Evolutionary conservation across 2,797 vertebrate species (phyloP), one percentile per base, ranked within the genome.

Genomic region (Halcyon leucocephala): DNA sequence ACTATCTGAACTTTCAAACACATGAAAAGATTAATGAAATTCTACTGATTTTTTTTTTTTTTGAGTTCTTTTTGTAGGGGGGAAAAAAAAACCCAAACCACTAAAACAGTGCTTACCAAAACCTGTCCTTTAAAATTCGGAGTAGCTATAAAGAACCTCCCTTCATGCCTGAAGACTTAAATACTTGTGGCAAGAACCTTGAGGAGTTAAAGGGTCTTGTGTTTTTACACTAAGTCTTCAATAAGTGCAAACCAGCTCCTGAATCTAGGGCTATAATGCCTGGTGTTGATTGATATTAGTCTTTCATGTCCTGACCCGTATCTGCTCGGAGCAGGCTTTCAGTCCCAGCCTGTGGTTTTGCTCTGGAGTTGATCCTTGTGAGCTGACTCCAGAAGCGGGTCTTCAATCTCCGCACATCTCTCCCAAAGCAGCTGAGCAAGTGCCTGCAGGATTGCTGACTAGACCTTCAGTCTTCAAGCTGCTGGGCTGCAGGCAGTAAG

Each of bases 1-100:
- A 89, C 94, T 72, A 20, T 87, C 26, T 83, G 41, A 86, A 91
- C 48, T 69, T 87, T 86, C 61, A 92, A 93, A 90, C 54, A 91
- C 57, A 81, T 65, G 29, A 83, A 67, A 78, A 66, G 15, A 94
- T 91, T 84, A 92, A 84, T 72, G 46, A 88, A 70, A 81, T 65
- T 71, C 44, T 65, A 39, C 54, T 61, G 9, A 7, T 33, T n/a
- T 33, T 22, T 42, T 77, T 42, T 77, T 69, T 77, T 72, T 90
- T 61, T 14, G 14, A 52, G 22, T 13, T 87, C 9, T 69, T 65
- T 58, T 29, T 73, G 55, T 37, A 7, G 54, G 67, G 8, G 54
- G 67, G 8, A 21, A 31, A 29, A 55, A 49, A 31, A 91, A 71
- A 88, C 72, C 66, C 14, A 28, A 72, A 58, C 5, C 29, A 13